Percentiles rank a stretch among this genome's conserved stretches.
phyloP scores from a whole-genome alignment of 2,888 invertebrate species.

The Parapristionchus giblindavisi region DNA sequence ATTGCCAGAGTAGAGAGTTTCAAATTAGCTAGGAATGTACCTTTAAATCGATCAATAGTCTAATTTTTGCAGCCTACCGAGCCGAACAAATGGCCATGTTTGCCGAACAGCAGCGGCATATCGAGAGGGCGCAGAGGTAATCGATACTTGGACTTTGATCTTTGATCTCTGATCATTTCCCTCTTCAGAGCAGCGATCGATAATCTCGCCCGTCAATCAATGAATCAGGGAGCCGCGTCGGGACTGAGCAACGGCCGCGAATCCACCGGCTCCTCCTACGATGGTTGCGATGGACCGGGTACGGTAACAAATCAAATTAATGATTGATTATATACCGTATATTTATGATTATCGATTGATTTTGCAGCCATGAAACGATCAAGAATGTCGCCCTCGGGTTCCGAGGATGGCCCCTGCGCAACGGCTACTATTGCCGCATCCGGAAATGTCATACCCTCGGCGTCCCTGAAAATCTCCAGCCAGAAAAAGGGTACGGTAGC shows the following conservation, averaged over 20 bases:
- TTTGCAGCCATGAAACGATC: conserved; percentile 40
- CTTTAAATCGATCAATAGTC: not conserved
- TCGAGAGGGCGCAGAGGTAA: conserved; percentile 60
- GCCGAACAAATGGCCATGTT: conserved; percentile 61
- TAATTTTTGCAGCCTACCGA: conserved; percentile 45
- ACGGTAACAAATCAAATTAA: not conserved
- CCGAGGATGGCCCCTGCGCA: not conserved
- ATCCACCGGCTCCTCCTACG: conserved; percentile 29
- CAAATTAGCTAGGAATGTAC: not conserved
- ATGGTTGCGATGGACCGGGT: conserved; percentile 34
- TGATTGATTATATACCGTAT: not conserved
- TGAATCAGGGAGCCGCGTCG: conserved; percentile 38
- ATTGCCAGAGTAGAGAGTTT: not conserved
- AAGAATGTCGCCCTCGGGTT: conserved; percentile 35
- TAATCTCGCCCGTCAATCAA: conserved; percentile 51
- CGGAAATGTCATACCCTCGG: conserved; percentile 23
- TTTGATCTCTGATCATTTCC: too few relatives aligned
- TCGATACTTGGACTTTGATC: too few relatives aligned
- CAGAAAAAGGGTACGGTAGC: conserved; percentile 31
- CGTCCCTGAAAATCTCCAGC: conserved; percentile 44
- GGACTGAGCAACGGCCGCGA: conserved; percentile 39
- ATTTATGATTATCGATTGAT: not conserved
- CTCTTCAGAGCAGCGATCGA: conserved; percentile 51
- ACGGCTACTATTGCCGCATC: conserved; percentile 17
- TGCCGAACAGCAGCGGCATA: conserved; percentile 63